phyloP scores from a whole-genome alignment of 2,888 invertebrate species.

The Tipula vernalis region DNA sequence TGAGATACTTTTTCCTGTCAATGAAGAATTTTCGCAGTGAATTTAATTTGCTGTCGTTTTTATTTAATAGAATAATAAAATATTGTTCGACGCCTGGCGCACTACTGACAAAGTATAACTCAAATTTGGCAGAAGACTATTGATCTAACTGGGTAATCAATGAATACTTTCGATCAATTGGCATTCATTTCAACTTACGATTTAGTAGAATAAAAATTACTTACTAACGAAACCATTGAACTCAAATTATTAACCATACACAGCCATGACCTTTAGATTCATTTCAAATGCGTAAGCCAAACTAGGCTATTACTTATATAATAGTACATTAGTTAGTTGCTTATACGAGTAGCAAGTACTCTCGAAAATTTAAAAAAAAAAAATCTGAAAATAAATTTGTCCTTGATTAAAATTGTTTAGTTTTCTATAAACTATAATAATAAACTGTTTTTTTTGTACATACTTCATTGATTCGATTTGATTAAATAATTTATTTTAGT shows the following conservation, averaged over 20 bases:
- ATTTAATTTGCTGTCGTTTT: too few relatives aligned
- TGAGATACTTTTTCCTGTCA: too few relatives aligned
- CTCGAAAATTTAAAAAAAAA: not conserved
- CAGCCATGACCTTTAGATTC: not conserved
- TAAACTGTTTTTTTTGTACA: not conserved
- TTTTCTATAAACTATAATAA: not conserved
- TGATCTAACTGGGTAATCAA: too few relatives aligned
- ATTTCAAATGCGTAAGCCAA: not conserved
- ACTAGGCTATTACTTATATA: not conserved
- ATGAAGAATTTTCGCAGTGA: too few relatives aligned
- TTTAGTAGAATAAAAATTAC: too few relatives aligned
- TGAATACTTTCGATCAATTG: too few relatives aligned
- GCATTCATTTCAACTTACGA: too few relatives aligned
- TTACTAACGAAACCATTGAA: not conserved
- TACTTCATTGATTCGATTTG: not conserved
- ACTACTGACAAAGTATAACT: too few relatives aligned
- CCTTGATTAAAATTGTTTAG: not conserved
- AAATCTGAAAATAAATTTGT: not conserved
- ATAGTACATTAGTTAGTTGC: too few relatives aligned
- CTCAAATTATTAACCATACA: not conserved
- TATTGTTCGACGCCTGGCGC: too few relatives aligned
- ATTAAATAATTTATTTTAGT: not conserved
- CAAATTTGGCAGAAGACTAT: too few relatives aligned
- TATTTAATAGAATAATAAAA: too few relatives aligned
- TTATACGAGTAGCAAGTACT: not conserved